These are phyloP conservation scores for Gari tellinella DNA, from an alignment of 2,888 invertebrate species.

Conservation along the genomic window DNA sequence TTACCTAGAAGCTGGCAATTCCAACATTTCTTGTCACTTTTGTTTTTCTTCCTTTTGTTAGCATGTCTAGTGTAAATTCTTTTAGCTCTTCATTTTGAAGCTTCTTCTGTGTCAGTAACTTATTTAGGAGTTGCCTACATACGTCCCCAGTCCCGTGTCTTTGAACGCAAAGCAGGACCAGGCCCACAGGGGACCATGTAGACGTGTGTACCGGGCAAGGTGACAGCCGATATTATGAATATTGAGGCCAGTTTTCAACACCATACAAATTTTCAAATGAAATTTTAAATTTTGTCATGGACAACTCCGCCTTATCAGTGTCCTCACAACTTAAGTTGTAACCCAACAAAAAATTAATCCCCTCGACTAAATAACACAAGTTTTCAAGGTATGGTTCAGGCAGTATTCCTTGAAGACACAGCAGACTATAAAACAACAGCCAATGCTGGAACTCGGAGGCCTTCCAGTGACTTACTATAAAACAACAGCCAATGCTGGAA, in stretches of 20 bases:
- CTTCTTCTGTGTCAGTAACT: neutral
- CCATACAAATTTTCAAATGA: conserved; percentile 11
- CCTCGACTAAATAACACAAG: conserved; percentile 24
- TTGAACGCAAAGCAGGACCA: conserved; percentile 41
- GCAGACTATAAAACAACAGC: conserved; percentile 27
- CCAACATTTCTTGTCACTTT: too few relatives aligned
- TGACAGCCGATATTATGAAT: conserved; percentile 24
- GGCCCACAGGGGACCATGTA: conserved; percentile 31
- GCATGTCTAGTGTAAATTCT: conserved; percentile 11
- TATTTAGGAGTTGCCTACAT: neutral
- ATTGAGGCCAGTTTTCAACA: conserved; percentile 6
- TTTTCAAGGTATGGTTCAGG: conserved; percentile 20
- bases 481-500: conserved; percentile 29
- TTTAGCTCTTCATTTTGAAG: conserved; percentile 6
- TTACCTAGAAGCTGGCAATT: neutral
- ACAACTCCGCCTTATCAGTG: neutral
- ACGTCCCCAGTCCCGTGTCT: conserved; percentile 21
- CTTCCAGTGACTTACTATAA: conserved; percentile 9
- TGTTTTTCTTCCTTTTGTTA: neutral
- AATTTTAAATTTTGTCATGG: neutral
- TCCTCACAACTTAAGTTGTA: conserved; percentile 16
- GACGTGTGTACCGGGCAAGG: conserved; percentile 8
- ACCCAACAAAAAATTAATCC: conserved; percentile 21
- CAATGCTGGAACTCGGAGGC: conserved; percentile 47
- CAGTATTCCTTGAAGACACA: conserved; percentile 27